Conservation (phyloP, 2,113 vertebrate genomes). For the Gadus chalcogrammus region DNA sequence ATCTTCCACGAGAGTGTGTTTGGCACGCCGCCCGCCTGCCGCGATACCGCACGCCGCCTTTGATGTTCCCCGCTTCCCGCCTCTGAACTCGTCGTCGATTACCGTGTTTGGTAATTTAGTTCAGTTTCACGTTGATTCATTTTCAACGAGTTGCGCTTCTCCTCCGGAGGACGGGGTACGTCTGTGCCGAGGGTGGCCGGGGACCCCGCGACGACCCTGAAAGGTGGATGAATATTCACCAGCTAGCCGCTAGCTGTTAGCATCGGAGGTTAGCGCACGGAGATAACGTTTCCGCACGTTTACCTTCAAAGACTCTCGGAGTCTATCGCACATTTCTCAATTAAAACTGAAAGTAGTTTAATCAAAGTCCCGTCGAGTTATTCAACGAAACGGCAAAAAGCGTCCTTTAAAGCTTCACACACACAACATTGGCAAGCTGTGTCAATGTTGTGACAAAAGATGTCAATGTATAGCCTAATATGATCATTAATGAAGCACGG, state of each 20-base stretch:
- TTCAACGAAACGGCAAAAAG: slow-evolving; percentile 46
- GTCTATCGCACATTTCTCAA: slow-evolving; percentile 54
- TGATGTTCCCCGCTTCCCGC: slow-evolving; percentile 64
- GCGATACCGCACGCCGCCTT: slow-evolving; percentile 71
- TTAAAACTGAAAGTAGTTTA: slow-evolving; percentile 51
- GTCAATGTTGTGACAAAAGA: background rate
- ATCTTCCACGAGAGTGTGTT: slow-evolving; percentile 81
- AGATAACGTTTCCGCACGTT: slow-evolving; percentile 75
- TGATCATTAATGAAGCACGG: too few species aligned
- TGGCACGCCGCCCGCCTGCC: slow-evolving; percentile 60
- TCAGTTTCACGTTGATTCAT: slow-evolving; percentile 30
- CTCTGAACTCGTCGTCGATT: slow-evolving; percentile 51
- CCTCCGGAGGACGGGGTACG: slow-evolving; percentile 41
- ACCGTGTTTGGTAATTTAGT: slow-evolving; percentile 46
- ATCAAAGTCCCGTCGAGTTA: slow-evolving; percentile 52
- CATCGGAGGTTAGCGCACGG: slow-evolving; percentile 58
- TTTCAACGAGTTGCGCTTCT: slow-evolving; percentile 56
- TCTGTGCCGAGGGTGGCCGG: slow-evolving; percentile 68
- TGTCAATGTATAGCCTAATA: too few species aligned
- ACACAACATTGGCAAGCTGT: background rate
- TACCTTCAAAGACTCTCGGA: slow-evolving; percentile 64
- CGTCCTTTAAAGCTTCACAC: slow-evolving; percentile 26
- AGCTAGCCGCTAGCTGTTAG: slow-evolving; percentile 62
- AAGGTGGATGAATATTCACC: slow-evolving; percentile 71
- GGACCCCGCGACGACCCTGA: slow-evolving; percentile 67